A percentile compares a stretch with the other conserved stretches of the same genome.
These are phyloP conservation scores for Drosophila diplacantha DNA, from an alignment of 2,888 invertebrate species.

Conservation along the genomic window DNA sequence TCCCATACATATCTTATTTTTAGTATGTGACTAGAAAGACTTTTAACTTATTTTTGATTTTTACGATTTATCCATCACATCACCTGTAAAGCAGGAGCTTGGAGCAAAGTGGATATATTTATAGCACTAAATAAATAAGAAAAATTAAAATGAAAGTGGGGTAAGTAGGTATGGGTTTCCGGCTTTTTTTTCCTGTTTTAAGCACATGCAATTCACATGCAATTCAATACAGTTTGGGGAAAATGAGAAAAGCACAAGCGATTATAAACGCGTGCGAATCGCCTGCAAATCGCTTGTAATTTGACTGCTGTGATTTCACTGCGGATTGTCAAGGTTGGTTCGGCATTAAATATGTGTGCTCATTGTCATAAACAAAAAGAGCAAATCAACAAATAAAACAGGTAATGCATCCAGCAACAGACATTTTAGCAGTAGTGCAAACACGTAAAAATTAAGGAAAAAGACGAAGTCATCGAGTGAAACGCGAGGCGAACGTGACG, in stretches of 20 bases:
- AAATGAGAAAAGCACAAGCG: background rate
- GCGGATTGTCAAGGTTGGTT: slow-evolving; percentile 17
- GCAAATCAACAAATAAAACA: slow-evolving; percentile 9
- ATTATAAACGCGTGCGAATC: slow-evolving; percentile 38
- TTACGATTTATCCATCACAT: too few species aligned
- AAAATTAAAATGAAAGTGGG: too few species aligned
- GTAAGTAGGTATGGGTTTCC: too few species aligned
- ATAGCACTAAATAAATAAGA: too few species aligned
- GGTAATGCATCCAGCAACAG: slow-evolving; percentile 18
- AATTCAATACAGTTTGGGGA: background rate
- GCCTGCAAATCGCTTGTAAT: slow-evolving; percentile 28
- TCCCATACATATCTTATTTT: background rate
- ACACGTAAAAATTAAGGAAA: slow-evolving; percentile 48
- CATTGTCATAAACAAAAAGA: slow-evolving; percentile 10
- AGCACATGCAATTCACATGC: background rate
- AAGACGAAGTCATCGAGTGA: slow-evolving; percentile 40
- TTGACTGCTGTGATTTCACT: slow-evolving; percentile 28
- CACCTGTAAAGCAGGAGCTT: background rate
- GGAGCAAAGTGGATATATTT: background rate
- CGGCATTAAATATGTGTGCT: slow-evolving; percentile 41
- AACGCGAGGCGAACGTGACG: slow-evolving; percentile 63
- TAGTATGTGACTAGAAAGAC: too few species aligned
- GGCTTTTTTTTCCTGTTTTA: background rate
- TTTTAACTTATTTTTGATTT: too few species aligned
- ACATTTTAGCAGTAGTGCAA: slow-evolving; percentile 30